Conservation (phyloP, 2,113 vertebrate genomes). For the Elephantulus edwardii region DNA sequence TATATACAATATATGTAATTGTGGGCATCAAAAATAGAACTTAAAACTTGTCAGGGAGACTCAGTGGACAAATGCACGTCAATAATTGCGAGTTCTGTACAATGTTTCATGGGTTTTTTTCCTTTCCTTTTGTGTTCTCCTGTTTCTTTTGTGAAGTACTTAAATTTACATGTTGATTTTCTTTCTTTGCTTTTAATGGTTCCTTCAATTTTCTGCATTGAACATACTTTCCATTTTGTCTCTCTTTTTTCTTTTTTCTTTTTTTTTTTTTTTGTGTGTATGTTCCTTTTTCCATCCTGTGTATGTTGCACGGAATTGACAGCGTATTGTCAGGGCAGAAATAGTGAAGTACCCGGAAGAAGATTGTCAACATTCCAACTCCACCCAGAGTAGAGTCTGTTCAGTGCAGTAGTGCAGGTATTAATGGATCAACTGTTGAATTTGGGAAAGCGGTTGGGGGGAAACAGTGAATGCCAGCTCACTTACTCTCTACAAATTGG, state of each 20-base stretch:
- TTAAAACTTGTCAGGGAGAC: not conserved
- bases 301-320: constrained; percentile 81
- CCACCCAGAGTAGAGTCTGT: constrained; percentile 95
- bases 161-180: constrained; percentile 64
- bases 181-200: constrained; percentile 57
- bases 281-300: constrained; percentile 72
- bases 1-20: not conserved
- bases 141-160: constrained; percentile 41
- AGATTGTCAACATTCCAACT: constrained; percentile 84
- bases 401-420: constrained; percentile 93
- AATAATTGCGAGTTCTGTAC: constrained; percentile 7
- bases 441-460: not conserved
- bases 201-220: constrained; percentile 75
- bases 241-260: constrained; percentile 43
- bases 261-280: constrained; percentile 60
- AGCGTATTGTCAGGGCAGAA: constrained; percentile 96
- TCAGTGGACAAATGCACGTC: not conserved
- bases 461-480: not conserved
- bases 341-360: constrained; percentile 96
- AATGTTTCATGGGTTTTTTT: constrained; percentile 48
- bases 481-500: constrained; percentile 19
- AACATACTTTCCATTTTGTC: constrained; percentile 76
- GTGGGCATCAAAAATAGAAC: not conserved
- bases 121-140: constrained; percentile 55
- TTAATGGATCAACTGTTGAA: constrained; percentile 42